phyloP scores from a whole-genome alignment of 2,797 vertebrate species.

The Halcyon badia region DNA sequence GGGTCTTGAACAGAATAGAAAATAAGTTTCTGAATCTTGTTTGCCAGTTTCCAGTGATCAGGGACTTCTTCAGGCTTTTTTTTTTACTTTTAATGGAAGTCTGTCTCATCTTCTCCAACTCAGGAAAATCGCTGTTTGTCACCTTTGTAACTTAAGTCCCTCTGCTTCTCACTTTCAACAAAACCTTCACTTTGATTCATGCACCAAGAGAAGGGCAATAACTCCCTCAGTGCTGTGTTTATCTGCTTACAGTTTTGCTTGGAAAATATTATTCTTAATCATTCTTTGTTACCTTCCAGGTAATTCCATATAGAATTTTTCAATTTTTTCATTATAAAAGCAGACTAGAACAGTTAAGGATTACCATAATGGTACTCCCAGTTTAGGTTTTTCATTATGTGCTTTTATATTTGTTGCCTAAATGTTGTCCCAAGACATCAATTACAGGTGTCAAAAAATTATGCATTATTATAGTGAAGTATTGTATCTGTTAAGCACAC shows the following conservation, averaged over 20 bases:
- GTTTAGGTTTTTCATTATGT: not conserved
- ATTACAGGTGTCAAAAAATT: not conserved
- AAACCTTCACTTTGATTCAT: conserved; percentile 26
- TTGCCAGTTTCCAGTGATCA: not conserved
- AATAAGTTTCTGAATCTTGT: not conserved
- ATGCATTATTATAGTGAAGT: not conserved
- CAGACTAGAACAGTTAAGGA: not conserved
- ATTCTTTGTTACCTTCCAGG: not conserved
- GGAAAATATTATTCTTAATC: not conserved
- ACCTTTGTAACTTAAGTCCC: not conserved
- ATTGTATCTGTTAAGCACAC: not conserved
- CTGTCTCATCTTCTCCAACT: not conserved
- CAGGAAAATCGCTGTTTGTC: conserved; percentile 9
- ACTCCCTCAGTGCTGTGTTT: not conserved
- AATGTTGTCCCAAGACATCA: not conserved
- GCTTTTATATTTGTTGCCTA: not conserved
- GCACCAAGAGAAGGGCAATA: conserved; percentile 13
- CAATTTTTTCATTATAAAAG: not conserved
- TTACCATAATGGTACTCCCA: not conserved
- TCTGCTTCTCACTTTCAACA: conserved; percentile 13
- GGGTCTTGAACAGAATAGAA: not conserved
- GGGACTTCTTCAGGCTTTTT: not conserved
- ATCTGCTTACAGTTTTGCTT: not conserved
- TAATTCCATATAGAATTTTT: not conserved
- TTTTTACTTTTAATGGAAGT: not conserved